Evolutionary conservation across 2,113 vertebrate species (phyloP).

Genomic region (Synchiropus splendidus): DNA sequence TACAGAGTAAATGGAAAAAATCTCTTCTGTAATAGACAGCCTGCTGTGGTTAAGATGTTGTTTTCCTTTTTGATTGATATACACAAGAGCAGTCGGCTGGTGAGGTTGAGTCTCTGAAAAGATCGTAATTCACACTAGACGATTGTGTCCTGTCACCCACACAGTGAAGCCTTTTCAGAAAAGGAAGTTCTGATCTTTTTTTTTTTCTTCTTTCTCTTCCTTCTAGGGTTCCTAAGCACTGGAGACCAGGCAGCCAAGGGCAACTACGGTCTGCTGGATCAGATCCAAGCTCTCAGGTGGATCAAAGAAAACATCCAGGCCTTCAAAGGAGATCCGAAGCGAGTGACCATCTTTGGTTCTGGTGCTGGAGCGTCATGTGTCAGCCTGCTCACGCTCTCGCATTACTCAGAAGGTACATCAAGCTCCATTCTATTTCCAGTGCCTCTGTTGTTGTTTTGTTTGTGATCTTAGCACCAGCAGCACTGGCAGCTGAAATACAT

Average conservation of each 20-base stretch:
- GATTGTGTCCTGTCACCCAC: no score
- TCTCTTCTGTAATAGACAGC: no score
- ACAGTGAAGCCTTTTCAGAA: neutral
- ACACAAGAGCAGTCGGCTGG: no score
- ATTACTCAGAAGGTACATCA: conserved; percentile 90
- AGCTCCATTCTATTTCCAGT: neutral
- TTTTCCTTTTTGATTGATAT: no score
- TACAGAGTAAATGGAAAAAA: no score
- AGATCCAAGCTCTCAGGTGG: conserved; percentile 94
- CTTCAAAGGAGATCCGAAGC: conserved; percentile 90
- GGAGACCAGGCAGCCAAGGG: conserved; percentile 95
- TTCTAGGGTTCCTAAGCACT: conserved; percentile 89
- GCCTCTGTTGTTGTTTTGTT: neutral
- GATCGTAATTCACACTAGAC: no score
- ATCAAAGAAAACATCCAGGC: conserved; percentile 92
- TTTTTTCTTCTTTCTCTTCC: conserved; percentile 20
- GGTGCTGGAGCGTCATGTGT: conserved; percentile 94
- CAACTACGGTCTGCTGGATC: conserved; percentile 93
- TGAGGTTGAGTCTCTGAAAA: no score
- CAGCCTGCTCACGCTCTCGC: conserved; percentile 88
- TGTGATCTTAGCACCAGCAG: neutral
- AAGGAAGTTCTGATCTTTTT: conserved; percentile 7
- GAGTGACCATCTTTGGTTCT: conserved; percentile 94
- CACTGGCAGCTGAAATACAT: no score
- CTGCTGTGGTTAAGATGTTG: no score